These are phyloP conservation scores for Tinamus guttatus DNA, from an alignment of 2,113 vertebrate genomes.

Conservation along the genomic window DNA sequence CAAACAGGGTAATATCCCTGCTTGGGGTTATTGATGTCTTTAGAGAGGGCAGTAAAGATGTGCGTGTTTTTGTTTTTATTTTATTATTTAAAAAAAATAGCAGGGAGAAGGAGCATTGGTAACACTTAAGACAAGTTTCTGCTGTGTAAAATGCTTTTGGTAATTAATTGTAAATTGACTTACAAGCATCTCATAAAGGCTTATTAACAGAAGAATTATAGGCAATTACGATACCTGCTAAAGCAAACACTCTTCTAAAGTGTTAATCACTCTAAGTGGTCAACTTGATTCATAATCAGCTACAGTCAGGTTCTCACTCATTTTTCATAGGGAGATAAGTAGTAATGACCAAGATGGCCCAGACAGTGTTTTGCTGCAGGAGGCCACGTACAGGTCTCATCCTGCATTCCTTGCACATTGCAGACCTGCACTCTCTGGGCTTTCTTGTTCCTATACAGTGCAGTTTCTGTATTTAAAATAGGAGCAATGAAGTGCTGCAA, in stretches of 20 bases:
- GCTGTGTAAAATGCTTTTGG: background rate
- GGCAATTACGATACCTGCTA: background rate
- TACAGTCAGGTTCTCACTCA: background rate
- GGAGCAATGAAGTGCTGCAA: background rate
- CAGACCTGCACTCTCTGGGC: background rate
- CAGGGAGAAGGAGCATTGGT: background rate
- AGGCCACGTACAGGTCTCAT: background rate
- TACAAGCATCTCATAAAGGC: background rate
- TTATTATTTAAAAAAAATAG: background rate
- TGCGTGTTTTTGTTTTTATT: too few relatives aligned
- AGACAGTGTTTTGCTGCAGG: background rate
- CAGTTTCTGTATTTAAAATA: background rate
- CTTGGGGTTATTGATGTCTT: background rate
- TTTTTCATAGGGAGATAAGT: background rate
- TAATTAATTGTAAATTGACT: background rate
- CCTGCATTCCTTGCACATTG: background rate
- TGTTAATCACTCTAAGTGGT: background rate
- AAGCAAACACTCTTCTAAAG: accelerated
- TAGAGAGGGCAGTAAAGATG: background rate
- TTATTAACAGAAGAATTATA: background rate
- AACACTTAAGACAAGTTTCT: background rate
- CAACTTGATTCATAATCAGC: background rate
- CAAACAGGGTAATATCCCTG: background rate
- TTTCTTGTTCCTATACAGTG: background rate
- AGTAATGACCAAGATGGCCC: background rate